Conservation (phyloP, 1,140 invertebrate species). For the Rhopalosiphum maidis region DNA sequence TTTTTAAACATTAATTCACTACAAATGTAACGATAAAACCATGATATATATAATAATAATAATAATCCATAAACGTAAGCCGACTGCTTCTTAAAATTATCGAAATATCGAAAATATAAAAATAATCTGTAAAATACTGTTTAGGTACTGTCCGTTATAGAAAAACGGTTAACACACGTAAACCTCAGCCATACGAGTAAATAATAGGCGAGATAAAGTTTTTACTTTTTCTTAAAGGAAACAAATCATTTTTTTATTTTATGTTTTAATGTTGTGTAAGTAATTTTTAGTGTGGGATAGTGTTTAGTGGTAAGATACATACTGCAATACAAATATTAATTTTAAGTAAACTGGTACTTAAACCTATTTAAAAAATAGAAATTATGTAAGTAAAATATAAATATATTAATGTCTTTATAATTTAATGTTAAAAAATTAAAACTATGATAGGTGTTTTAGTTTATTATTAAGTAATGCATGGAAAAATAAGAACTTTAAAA, state of each 20-base stretch:
- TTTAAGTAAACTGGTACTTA: not conserved
- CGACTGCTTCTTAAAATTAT: not conserved
- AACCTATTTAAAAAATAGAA: too few species aligned
- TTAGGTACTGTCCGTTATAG: not conserved
- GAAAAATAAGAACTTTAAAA: not conserved
- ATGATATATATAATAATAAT: not conserved
- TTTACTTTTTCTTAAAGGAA: too few species aligned
- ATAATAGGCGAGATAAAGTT: too few species aligned
- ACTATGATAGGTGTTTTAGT: not conserved
- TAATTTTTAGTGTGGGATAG: not conserved
- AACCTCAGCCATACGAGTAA: too few species aligned
- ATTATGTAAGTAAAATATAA: too few species aligned
- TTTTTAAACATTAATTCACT: not conserved
- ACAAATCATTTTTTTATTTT: too few species aligned
- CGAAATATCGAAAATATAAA: not conserved
- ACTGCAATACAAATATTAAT: not conserved
- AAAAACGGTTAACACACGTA: not conserved
- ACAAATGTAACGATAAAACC: slow-evolving; percentile 8
- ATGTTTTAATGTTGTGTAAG: too few species aligned
- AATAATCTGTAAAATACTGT: not conserved
- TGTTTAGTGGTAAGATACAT: not conserved
- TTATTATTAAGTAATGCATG: not conserved
- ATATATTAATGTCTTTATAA: too few species aligned
- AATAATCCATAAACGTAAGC: slow-evolving; percentile 11
- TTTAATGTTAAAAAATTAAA: too few species aligned